Evolutionary conservation across 2,888 invertebrate species (phyloP).

Genomic region (Flexamia atlantica): DNA sequence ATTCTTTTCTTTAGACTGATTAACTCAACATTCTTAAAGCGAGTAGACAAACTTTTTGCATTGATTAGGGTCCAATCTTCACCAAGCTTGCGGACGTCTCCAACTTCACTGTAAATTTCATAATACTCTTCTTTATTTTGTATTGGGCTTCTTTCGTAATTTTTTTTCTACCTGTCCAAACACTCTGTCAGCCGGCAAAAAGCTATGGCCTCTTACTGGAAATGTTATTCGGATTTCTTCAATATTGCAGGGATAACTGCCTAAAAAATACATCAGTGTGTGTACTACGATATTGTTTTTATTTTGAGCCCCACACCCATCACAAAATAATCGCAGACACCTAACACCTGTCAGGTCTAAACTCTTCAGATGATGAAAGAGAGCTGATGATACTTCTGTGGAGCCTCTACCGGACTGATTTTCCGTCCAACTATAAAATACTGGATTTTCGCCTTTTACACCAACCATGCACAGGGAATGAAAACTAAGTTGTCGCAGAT

Average conservation of each 20-base stretch:
- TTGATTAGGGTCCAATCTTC: too few relatives aligned
- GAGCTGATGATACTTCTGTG: background rate
- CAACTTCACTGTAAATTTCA: too few relatives aligned
- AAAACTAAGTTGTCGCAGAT: conserved; percentile 22
- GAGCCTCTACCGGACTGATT: conserved; percentile 27
- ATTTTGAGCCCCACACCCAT: conserved; percentile 1
- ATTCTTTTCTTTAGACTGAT: too few relatives aligned
- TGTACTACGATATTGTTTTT: background rate
- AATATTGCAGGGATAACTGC: background rate
- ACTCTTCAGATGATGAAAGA: background rate
- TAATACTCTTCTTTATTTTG: background rate
- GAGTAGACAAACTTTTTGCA: too few relatives aligned
- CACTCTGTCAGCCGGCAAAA: conserved; percentile 31
- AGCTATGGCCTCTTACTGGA: conserved; percentile 24
- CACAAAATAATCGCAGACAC: conserved; percentile 30
- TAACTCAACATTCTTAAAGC: too few relatives aligned
- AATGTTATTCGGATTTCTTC: background rate
- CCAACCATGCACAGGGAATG: conserved; percentile 17
- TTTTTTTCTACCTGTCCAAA: conserved; percentile 16
- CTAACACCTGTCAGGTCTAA: background rate
- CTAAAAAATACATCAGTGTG: background rate
- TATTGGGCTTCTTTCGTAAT: background rate
- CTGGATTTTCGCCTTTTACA: conserved; percentile 3
- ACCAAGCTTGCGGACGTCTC: too few relatives aligned
- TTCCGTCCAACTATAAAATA: conserved; percentile 25